Base-by-base conservation (phyloP, 2,113 vertebrate genomes). In the Gasterosteus aculeatus region DNA sequence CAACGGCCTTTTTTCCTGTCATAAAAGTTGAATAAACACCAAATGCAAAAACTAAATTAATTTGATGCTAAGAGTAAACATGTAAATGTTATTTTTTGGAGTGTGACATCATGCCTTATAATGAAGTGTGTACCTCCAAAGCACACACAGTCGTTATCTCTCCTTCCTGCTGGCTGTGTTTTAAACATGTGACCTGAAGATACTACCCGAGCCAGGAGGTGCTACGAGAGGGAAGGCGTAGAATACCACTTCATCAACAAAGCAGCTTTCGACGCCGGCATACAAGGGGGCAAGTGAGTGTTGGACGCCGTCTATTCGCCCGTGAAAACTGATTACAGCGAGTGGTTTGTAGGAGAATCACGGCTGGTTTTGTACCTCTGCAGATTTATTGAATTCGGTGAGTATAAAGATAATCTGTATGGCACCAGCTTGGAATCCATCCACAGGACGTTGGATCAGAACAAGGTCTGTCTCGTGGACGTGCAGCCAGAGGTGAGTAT, bases 231-330 rank as follows among this genome's bases (percentile, higher is more conserved):
- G 64, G 97, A 97, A 41, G 96, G 96, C 19, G 93, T 98, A 22
- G 97, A 99, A 70, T 99, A 99, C 81, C 96, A 98, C 89, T 99
- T 99, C 80, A 94, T 97, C 79, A 94, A 95, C 26, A 98, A 95
- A 89, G 94, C 96, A 44, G 93, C 94, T 0, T 99, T 98, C 39
- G 97, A 99, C 85, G 93, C 93, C 0, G 96, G 96, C 81, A 87
- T 97, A 53, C 96, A 96, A 61, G 95, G 93, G 54, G 95, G 95
- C 91, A 98, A 94, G 97, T 98, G 80, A 70, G 95, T 91, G 10
- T 7, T 33, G 12, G 35, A 39, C 19, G 31, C 35, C 11, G 44
- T 26, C 3, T 12, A 35, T 41, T 39, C 7, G 5, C 26, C 70
- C 6, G 46, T 14, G 3, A 11, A 44, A 53, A 26, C 44, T 19